Percentiles rank a stretch among this genome's conserved stretches.
These are phyloP conservation scores for Eulemur mongoz DNA, from an alignment of 2,797 vertebrate genomes.

Conservation along the genomic window DNA sequence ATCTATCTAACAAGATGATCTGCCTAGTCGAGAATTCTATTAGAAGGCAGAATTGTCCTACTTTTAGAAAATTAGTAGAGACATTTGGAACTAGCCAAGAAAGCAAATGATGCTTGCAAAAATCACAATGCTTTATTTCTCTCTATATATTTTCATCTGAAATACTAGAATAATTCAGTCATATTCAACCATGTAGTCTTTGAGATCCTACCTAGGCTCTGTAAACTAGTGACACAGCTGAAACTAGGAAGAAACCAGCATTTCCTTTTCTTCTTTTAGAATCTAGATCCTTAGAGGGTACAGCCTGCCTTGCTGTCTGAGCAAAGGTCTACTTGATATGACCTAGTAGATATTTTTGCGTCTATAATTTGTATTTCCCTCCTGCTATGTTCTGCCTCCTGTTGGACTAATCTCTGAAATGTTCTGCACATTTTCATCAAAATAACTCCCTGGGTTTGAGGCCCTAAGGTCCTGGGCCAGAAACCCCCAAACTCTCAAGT, in stretches of 20 bases:
- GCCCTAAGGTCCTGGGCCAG: not conserved
- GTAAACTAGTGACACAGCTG: not conserved
- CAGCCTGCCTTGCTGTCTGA: not conserved
- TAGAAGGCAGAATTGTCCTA: conserved; percentile 56
- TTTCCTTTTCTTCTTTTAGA: conserved; percentile 27
- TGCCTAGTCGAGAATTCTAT: conserved; percentile 42
- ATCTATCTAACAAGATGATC: conserved; percentile 45
- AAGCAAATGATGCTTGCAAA: not conserved
- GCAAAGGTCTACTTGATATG: not conserved
- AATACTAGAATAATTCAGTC: conserved; percentile 11
- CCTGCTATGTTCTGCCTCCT: not conserved
- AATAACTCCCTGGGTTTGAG: conserved; percentile 14
- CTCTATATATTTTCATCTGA: not conserved
- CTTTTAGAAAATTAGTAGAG: conserved; percentile 7
- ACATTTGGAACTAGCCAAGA: conserved; percentile 44
- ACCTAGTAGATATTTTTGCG: conserved; percentile 32
- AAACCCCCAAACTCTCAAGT: not conserved
- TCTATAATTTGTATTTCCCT: conserved; percentile 38
- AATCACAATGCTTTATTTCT: conserved; percentile 10
- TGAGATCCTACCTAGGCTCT: not conserved
- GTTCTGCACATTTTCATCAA: conserved; percentile 43
- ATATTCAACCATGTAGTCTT: not conserved
- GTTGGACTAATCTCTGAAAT: not conserved
- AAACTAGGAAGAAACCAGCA: not conserved
- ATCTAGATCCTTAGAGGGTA: not conserved